A percentile compares a stretch with the other conserved stretches of the same genome.
Evolutionary conservation across 2,113 vertebrate species (phyloP).

Genomic region (Corynorhinus townsendii): DNA sequence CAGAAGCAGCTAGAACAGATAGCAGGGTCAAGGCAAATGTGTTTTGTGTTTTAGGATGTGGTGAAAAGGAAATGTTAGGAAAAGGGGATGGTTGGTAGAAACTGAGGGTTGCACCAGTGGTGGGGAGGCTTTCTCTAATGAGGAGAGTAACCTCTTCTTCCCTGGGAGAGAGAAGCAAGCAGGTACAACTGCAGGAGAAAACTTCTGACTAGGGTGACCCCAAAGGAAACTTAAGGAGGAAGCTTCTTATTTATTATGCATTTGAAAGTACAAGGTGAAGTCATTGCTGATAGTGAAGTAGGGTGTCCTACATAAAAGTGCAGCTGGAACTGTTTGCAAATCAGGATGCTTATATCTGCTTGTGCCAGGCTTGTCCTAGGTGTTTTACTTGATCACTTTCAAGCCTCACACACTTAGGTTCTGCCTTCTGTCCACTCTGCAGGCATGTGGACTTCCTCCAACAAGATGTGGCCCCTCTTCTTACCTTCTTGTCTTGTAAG

Average conservation of each 20-base stretch:
- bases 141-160: not conserved
- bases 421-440: not conserved
- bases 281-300: not conserved
- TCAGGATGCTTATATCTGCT: not conserved
- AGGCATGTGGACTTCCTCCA: not conserved
- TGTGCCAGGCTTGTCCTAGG: not conserved
- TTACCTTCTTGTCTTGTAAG: not conserved
- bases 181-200: not conserved
- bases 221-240: not conserved
- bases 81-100: not conserved
- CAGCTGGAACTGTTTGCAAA: not conserved
- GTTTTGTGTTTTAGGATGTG: not conserved
- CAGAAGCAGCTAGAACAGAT: not conserved
- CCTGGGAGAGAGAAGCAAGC: not conserved
- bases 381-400: not conserved
- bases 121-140: not conserved
- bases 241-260: not conserved
- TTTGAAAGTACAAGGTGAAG: not conserved
- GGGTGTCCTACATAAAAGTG: not conserved
- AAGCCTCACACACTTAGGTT: not conserved
- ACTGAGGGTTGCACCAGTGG: no score
- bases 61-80: not conserved
- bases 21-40: not conserved
- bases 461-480: not conserved
- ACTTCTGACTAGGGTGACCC: not conserved